A percentile compares a stretch with the other conserved stretches of the same genome.
These are phyloP conservation scores for Hermaeophaga mercurialis DNA, from an alignment of 2,888 invertebrate genomes.

Conservation along the genomic window DNA sequence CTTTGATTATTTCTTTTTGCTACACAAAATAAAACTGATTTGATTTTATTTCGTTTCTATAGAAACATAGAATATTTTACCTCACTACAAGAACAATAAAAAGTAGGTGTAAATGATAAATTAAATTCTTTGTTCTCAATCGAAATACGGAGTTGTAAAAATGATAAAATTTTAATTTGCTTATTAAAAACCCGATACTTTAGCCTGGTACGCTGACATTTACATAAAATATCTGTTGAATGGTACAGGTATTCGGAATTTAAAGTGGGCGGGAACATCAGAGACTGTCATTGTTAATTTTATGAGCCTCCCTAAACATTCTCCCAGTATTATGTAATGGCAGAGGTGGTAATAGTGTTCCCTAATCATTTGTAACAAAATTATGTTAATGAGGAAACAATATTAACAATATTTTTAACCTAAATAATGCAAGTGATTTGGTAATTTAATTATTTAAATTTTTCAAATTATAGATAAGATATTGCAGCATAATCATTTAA, in stretches of 20 bases:
- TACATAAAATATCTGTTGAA: conserved; percentile 25
- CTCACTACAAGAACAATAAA: neutral
- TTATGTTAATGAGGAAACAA: too few relatives aligned
- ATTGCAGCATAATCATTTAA: too few relatives aligned
- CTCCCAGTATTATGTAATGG: conserved; percentile 19
- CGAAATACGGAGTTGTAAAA: conserved; percentile 3
- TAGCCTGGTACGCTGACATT: conserved; percentile 14
- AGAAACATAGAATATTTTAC: neutral
- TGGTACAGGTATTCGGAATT: conserved; percentile 22
- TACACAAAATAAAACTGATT: too few relatives aligned
- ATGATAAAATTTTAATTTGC: conserved; percentile 21
- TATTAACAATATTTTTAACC: too few relatives aligned
- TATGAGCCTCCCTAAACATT: conserved; percentile 21
- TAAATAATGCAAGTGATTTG: too few relatives aligned
- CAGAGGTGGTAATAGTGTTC: neutral
- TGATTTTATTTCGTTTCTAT: too few relatives aligned
- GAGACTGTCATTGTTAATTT: conserved; percentile 16
- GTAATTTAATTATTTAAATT: too few relatives aligned
- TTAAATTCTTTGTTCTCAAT: conserved; percentile 3
- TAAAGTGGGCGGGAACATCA: conserved; percentile 21
- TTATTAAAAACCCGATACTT: conserved; percentile 21
- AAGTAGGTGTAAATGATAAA: conserved; percentile 1
- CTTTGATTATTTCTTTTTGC: too few relatives aligned
- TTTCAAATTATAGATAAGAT: too few relatives aligned
- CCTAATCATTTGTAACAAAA: neutral